A percentile compares a stretch with the other conserved stretches of the same genome.
These are phyloP conservation scores for Nanorana parkeri DNA, from an alignment of 2,113 vertebrate species.

Conservation along the genomic window DNA sequence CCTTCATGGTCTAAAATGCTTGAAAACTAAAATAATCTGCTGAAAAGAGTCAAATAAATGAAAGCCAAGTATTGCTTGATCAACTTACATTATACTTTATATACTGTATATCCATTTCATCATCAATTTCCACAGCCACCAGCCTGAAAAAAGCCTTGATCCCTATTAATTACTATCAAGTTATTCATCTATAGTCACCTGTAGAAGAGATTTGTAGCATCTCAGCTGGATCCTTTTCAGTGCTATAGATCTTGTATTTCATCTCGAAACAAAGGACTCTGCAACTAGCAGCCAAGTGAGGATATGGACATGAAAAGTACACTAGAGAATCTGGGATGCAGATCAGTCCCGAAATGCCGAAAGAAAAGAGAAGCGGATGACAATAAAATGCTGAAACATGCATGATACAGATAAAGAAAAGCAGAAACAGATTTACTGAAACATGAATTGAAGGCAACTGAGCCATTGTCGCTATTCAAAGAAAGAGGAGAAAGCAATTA, in stretches of 20 bases:
- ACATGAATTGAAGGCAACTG: constrained; percentile 32
- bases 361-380: not conserved
- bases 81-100: not conserved
- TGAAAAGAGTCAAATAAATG: not conserved
- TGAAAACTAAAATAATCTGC: too few species aligned
- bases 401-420: constrained; percentile 24
- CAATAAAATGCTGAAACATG: constrained; percentile 35
- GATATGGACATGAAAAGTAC: constrained; percentile 4
- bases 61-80: not conserved
- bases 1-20: too few species aligned
- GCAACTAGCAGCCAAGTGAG: constrained; percentile 12
- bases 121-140: not conserved
- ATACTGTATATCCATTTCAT: not conserved
- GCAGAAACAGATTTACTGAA: constrained; percentile 29
- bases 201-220: constrained; percentile 23
- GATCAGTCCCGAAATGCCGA: not conserved
- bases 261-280: constrained; percentile 12
- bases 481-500: constrained; percentile 32
- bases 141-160: constrained; percentile 12
- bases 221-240: not conserved
- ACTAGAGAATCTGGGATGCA: constrained; percentile 3
- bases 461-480: constrained; percentile 16
- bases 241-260: constrained; percentile 23
- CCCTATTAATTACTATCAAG: constrained; percentile 33
- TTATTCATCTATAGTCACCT: constrained; percentile 25